Base-by-base conservation (phyloP, 2,888 invertebrate species). In the Drosophila affinis region DNA sequence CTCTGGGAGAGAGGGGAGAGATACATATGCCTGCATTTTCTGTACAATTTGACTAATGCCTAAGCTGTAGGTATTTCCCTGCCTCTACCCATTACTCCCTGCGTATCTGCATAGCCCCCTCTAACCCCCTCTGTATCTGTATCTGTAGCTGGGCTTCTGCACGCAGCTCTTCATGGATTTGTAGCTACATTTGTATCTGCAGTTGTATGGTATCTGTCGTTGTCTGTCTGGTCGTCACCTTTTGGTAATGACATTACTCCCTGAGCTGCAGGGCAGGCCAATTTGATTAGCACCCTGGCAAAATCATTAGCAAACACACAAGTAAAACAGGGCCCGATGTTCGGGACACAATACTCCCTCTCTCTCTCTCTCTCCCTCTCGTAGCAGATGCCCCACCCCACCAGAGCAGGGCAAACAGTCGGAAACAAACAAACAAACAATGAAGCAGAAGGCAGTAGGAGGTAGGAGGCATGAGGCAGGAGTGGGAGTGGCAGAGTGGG, bases 241-340 rank as follows among this genome's bases (percentile, higher is more conserved):
- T 53, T 68, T 63, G 56, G 77, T 76, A 79, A 82, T 76, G 86
- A 61, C 62, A 79, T 82, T 85, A 68, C 75, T 58, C 62, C 46
- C 27, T 21, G 55, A 21, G 55, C 72, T 55, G 49, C 68, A 83
- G 81, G 64, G 60, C 56, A 77, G 78, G 69, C 39, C 78, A 74
- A 81, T 81, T 81, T 87, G 81, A 81, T 81, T 81, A 81, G 85
- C 87, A 71, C 82, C 69, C 81, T 74, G 76, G 76, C 81, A 84
- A 76, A 72, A 85, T 81, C 81, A 81, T 81, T 81, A 81, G 81
- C 85, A 87, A 81, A 81, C 85, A 81, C 85, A 81, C 59, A 65
- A 56, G 56, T 51, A 62, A 63, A 32, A n/a, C 44, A 9, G 14
- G 59, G 21, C n/a, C 9, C 48, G 24, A 44, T 48, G 56, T 62